Evolutionary conservation across 2,797 vertebrate genomes (phyloP).

Genomic region (Heterohyrax brucei): DNA sequence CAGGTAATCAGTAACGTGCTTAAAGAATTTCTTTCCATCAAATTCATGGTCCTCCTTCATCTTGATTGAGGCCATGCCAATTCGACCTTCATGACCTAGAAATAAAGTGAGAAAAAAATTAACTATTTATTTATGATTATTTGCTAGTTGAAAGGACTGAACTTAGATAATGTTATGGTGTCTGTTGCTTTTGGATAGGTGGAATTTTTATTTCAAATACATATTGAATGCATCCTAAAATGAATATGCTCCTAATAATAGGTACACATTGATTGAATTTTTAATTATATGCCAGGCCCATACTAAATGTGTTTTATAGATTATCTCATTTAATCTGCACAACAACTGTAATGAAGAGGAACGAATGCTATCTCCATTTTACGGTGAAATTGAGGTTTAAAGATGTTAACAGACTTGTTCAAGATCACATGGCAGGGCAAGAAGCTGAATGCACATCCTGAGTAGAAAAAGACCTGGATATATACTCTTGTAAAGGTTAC

Average conservation of each 20-base stretch:
- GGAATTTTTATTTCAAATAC: conserved; percentile 48
- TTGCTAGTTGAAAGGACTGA: conserved; percentile 2
- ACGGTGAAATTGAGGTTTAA: conserved; percentile 14
- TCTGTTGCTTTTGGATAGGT: background rate
- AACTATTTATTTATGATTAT: background rate
- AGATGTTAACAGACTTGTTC: background rate
- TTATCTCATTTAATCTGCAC: conserved; percentile 6
- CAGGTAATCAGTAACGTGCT: conserved; percentile 91
- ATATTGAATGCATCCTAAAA: background rate
- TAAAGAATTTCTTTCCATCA: conserved; percentile 90
- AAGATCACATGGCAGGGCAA: background rate
- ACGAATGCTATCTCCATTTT: background rate
- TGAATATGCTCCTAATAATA: background rate
- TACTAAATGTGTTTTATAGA: background rate
- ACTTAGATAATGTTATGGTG: background rate
- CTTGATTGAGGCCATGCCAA: conserved; percentile 94
- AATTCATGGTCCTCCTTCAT: conserved; percentile 92
- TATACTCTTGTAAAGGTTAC: background rate
- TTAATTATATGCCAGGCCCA: background rate
- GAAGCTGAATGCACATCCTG: background rate
- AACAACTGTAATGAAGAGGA: background rate
- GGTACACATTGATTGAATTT: background rate
- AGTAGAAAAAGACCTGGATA: background rate
- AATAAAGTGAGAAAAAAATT: conserved; percentile 53
- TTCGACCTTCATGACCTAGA: conserved; percentile 94